Percentiles rank a stretch among this genome's conserved stretches.
These are phyloP conservation scores for Cancer borealis DNA, from an alignment of 2,888 invertebrate genomes.

Conservation along the genomic window DNA sequence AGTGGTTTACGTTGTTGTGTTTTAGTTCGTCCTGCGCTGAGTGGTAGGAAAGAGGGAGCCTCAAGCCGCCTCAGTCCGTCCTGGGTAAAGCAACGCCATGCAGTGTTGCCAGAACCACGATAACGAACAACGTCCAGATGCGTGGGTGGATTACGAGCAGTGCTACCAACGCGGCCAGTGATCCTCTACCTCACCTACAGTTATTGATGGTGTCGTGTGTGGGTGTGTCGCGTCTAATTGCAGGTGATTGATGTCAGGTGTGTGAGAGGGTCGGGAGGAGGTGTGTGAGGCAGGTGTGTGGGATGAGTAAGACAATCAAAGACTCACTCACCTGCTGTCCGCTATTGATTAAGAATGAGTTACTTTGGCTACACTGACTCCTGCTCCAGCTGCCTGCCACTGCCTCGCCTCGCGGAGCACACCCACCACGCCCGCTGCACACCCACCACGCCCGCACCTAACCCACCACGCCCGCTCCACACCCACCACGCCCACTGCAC, in stretches of 20 bases:
- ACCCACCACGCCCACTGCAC: not conserved
- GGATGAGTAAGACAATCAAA: not conserved
- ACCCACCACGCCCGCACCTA: not conserved
- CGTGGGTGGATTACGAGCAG: conserved; percentile 25
- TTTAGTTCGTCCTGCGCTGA: not conserved
- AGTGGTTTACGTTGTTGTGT: not conserved
- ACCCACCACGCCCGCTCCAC: not conserved
- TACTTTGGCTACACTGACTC: not conserved
- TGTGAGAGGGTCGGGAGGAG: not conserved
- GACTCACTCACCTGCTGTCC: not conserved
- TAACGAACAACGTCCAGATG: not conserved
- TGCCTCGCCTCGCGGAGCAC: not conserved
- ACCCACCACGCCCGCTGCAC: not conserved
- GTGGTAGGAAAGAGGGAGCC: not conserved
- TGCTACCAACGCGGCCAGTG: not conserved
- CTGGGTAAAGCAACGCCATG: conserved; percentile 31
- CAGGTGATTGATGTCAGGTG: not conserved
- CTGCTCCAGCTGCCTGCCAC: not conserved
- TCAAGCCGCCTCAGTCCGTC: not conserved
- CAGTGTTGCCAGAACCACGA: conserved; percentile 38
- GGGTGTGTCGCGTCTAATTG: not conserved
- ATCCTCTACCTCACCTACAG: not conserved
- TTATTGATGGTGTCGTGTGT: not conserved
- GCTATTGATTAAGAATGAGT: conserved; percentile 12
- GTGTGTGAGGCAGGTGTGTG: not conserved